Evolutionary conservation across 2,888 invertebrate species (phyloP).

Genomic region (Eilema sororculum): DNA sequence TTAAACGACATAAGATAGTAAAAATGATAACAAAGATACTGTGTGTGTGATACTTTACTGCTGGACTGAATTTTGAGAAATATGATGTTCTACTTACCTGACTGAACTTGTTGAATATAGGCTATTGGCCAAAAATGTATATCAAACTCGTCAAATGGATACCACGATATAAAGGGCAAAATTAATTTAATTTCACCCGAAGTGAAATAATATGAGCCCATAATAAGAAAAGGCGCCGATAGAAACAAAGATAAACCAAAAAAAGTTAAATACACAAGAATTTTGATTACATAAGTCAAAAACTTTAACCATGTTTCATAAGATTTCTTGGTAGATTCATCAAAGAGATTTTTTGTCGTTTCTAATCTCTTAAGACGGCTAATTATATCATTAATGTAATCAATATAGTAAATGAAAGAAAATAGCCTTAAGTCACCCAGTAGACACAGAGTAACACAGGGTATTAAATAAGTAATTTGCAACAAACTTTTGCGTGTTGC

Average conservation of each 20-base stretch:
- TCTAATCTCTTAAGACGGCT: conserved; percentile 45
- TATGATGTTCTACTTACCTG: conserved; percentile 61
- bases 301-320: conserved; percentile 40
- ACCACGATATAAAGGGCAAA: conserved; percentile 61
- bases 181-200: conserved; percentile 55
- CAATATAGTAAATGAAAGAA: conserved; percentile 51
- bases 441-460: conserved; percentile 56
- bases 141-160: conserved; percentile 63
- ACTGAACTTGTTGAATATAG: conserved; percentile 58
- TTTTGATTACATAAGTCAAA: conserved; percentile 42
- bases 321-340: conserved; percentile 28
- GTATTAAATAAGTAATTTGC: conserved; percentile 57
- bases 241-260: conserved; percentile 49
- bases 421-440: conserved; percentile 58
- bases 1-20: not conserved
- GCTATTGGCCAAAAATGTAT: conserved; percentile 57
- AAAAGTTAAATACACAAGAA: conserved; percentile 31
- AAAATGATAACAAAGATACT: not conserved
- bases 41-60: no score
- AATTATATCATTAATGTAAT: conserved; percentile 53
- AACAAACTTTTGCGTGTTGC: conserved; percentile 43
- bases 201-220: conserved; percentile 48
- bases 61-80: no score
- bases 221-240: conserved; percentile 52
- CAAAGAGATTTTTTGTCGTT: conserved; percentile 13